Conservation (phyloP, 2,888 invertebrate species). For the Leptinotarsa rubiginosa region DNA sequence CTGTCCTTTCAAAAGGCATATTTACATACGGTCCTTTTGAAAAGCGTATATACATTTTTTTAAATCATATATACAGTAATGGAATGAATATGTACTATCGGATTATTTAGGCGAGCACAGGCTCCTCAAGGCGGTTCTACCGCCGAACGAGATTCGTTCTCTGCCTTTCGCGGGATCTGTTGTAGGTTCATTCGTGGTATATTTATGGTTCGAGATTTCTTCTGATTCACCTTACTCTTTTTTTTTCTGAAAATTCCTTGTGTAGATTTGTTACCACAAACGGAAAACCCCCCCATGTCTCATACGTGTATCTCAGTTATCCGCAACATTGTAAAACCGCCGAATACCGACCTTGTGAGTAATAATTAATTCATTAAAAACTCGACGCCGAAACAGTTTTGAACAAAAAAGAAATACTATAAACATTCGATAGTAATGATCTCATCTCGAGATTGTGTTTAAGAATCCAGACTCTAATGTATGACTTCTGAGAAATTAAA, state of each 20-base stretch:
- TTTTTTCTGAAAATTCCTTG: background rate
- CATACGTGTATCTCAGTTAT: background rate
- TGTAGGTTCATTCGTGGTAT: too few species aligned
- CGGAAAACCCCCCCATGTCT: background rate
- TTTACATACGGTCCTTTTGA: too few species aligned
- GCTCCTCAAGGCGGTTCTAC: too few species aligned
- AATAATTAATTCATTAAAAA: slow-evolving; percentile 1
- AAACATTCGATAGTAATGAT: slow-evolving; percentile 26
- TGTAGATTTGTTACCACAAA: background rate
- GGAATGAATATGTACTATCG: too few species aligned
- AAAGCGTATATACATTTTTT: too few species aligned
- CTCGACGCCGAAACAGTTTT: slow-evolving; percentile 13
- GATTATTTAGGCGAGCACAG: too few species aligned
- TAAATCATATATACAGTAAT: too few species aligned
- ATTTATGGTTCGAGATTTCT: background rate
- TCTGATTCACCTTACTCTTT: background rate
- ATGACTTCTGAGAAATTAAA: slow-evolving; percentile 8
- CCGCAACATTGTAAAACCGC: background rate
- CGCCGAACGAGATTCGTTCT: too few species aligned
- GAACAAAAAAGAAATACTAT: slow-evolving; percentile 19
- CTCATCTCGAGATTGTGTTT: slow-evolving; percentile 18
- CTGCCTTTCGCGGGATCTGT: too few species aligned
- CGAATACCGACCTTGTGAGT: background rate
- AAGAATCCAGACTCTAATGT: background rate
- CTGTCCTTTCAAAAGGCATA: too few species aligned